phyloP scores from a whole-genome alignment of 2,113 vertebrate species.

The Lophura nycthemera region DNA sequence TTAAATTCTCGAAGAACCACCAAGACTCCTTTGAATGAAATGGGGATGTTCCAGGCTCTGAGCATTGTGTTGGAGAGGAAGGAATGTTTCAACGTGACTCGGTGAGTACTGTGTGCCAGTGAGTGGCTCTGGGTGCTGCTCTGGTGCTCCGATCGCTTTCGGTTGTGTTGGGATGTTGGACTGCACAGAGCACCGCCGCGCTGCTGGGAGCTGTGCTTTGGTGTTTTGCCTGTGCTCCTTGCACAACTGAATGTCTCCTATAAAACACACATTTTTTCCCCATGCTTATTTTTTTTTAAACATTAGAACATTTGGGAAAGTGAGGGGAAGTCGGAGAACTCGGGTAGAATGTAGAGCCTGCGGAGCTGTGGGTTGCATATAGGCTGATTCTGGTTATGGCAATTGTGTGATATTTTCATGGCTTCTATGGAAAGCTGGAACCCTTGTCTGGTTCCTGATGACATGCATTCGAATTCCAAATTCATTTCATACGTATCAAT shows the following conservation, averaged over 20 bases:
- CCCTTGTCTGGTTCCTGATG: background rate
- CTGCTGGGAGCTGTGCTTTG: background rate
- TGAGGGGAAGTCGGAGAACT: background rate
- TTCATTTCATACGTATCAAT: background rate
- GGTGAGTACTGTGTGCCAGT: constrained; percentile 14
- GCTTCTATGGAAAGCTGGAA: background rate
- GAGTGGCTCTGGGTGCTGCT: background rate
- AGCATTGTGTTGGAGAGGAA: constrained; percentile 4
- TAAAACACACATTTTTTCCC: background rate
- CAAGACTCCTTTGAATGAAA: constrained; percentile 56
- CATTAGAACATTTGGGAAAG: background rate
- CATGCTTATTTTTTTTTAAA: background rate
- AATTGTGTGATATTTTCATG: background rate
- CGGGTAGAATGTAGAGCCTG: background rate
- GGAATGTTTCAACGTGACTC: constrained; percentile 48
- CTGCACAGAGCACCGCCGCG: background rate
- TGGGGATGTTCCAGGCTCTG: constrained; percentile 32
- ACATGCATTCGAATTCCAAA: background rate
- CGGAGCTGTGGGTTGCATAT: background rate
- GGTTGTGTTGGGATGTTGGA: fast-evolving
- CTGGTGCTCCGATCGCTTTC: background rate
- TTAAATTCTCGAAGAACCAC: constrained; percentile 40
- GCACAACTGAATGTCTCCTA: fast-evolving
- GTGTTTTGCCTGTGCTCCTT: background rate
- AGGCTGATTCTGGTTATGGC: background rate